Percentiles rank a stretch among this genome's conserved stretches.
Evolutionary conservation across 23 tunicate species (phyloP).

Genomic region (Styela clava): DNA sequence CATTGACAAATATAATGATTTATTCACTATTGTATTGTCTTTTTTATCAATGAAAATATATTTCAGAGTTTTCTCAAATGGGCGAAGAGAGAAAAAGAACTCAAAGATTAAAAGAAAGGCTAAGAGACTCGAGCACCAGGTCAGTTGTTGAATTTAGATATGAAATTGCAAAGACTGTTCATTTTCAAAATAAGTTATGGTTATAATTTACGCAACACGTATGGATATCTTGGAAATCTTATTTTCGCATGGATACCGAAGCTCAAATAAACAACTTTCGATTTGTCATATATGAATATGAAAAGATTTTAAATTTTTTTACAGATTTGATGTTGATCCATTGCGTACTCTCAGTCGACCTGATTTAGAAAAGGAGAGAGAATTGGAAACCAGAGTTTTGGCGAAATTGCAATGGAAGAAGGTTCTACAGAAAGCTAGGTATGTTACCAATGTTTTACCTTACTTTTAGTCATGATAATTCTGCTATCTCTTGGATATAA

Average conservation of each 20-base stretch:
- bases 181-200: not conserved
- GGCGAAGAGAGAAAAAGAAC: not conserved
- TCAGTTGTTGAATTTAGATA: not conserved
- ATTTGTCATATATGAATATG: no score
- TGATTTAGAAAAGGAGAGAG: constrained; percentile 33
- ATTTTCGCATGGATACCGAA: no score
- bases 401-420: constrained; percentile 56
- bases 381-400: constrained; percentile 43
- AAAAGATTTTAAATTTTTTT: no score
- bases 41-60: no score
- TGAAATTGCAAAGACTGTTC: not conserved
- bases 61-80: not conserved
- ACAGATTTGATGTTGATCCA: constrained; percentile 29
- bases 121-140: not conserved
- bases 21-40: no score
- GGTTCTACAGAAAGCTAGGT: constrained; percentile 45
- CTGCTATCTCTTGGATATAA: no score
- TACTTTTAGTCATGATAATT: not conserved
- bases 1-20: no score
- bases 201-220: no score
- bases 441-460: not conserved
- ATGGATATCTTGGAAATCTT: no score
- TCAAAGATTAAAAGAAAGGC: not conserved
- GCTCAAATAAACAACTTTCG: no score
- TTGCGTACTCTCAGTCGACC: constrained; percentile 23